Conservation (phyloP, 1,140 invertebrate species). For the Rhynchophorus ferrugineus region DNA sequence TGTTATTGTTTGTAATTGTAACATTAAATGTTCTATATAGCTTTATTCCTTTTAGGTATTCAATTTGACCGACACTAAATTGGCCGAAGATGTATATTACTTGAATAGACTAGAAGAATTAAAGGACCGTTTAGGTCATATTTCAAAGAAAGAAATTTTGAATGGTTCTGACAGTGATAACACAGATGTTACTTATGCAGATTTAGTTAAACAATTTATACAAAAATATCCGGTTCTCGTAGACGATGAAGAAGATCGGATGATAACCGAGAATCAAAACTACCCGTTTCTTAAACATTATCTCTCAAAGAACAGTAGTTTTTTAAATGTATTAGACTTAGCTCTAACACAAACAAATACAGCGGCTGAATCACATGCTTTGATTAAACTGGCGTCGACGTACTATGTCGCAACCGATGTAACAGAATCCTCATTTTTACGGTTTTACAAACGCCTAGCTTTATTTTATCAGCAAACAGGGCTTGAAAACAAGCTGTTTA, state of each 20-base stretch:
- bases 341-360: constrained; percentile 23
- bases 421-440: constrained; percentile 17
- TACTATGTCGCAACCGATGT: constrained; percentile 21
- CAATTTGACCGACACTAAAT: constrained; percentile 38
- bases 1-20: no score
- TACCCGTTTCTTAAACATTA: constrained; percentile 24
- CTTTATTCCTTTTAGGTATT: constrained; percentile 41
- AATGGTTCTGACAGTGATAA: constrained; percentile 31
- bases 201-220: constrained; percentile 40
- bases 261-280: constrained; percentile 9
- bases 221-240: constrained; percentile 28
- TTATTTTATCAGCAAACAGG: constrained; percentile 20
- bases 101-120: constrained; percentile 41
- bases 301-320: constrained; percentile 19
- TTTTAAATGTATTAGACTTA: constrained; percentile 33
- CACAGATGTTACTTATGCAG: constrained; percentile 27
- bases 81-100: constrained; percentile 41
- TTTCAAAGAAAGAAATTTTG: constrained; percentile 37
- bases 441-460: constrained; percentile 26
- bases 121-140: constrained; percentile 27
- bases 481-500: constrained; percentile 16
- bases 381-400: constrained; percentile 25
- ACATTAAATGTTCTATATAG: no score
- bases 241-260: constrained; percentile 25
- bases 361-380: constrained; percentile 21